Evolutionary conservation across 1,140 invertebrate species (phyloP).

Genomic region (Polypedilum pembai): DNA sequence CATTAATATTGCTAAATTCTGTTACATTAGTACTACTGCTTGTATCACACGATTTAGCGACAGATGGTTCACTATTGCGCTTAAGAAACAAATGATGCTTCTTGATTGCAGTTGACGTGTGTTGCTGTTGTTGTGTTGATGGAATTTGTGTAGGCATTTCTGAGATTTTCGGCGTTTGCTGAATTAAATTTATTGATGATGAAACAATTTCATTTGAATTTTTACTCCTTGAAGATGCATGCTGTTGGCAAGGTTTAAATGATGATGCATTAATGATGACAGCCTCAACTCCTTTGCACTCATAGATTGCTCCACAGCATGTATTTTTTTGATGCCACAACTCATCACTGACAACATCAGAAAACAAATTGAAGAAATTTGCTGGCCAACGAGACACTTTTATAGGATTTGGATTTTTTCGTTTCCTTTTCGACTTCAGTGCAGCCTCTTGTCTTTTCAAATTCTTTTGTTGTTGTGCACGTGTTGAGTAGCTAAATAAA

Average conservation of each 20-base stretch:
- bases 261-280: conserved; percentile 38
- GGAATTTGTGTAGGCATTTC: conserved; percentile 21
- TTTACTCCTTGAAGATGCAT: background rate
- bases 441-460: background rate
- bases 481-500: conserved; percentile 28
- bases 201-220: background rate
- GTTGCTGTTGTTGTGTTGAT: conserved; percentile 30
- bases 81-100: conserved; percentile 43
- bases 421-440: conserved; percentile 13
- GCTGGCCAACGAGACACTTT: conserved; percentile 36
- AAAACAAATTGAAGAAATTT: conserved; percentile 29
- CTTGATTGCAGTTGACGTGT: conserved; percentile 35
- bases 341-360: conserved; percentile 37
- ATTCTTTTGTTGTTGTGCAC: conserved; percentile 29
- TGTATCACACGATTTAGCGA: background rate
- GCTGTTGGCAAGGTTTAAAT: conserved; percentile 32
- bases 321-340: conserved; percentile 36
- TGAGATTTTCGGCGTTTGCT: background rate
- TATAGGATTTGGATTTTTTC: conserved; percentile 30
- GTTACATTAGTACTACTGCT: conserved; percentile 3
- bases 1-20: background rate
- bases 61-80: conserved; percentile 34
- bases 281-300: conserved; percentile 35
- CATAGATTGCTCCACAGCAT: conserved; percentile 40
- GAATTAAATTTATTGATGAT: too few relatives aligned